These are phyloP conservation scores for Rhynchonema sp. DNA, from an alignment of 2,888 invertebrate species.

Conservation along the genomic window DNA sequence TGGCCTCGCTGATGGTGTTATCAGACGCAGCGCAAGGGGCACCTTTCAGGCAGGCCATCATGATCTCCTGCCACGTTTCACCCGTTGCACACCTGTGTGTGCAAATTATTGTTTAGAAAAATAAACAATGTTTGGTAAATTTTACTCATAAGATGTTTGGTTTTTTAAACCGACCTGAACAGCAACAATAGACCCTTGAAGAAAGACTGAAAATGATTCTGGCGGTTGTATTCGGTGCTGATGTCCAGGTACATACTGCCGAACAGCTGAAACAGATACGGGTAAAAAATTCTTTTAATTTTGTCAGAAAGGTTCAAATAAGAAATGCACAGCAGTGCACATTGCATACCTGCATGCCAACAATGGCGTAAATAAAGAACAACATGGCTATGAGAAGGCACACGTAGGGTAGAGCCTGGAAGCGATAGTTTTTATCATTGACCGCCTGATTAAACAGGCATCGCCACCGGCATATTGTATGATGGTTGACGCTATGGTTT, in stretches of 20 bases:
- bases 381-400: constrained; percentile 99
- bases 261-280: constrained; percentile 54
- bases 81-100: constrained; percentile 96
- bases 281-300: neutral
- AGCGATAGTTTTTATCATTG: no score
- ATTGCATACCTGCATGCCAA: constrained; percentile 59
- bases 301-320: neutral
- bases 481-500: no score
- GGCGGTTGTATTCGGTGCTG: constrained; percentile 79
- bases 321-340: neutral
- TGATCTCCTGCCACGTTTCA: constrained; percentile 98
- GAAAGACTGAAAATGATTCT: constrained; percentile 99
- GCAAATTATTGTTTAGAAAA: constrained; percentile 31
- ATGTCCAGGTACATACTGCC: constrained; percentile 92
- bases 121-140: neutral
- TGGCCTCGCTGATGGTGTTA: constrained; percentile 30
- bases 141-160: no score
- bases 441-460: no score
- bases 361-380: constrained; percentile 99
- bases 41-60: constrained; percentile 82
- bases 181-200: constrained; percentile 94
- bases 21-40: constrained; percentile 49
- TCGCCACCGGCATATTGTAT: no score
- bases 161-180: constrained; percentile 55
- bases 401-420: constrained; percentile 96